Conservation (phyloP, 2,888 invertebrate species). For the Orthosia gracilis region DNA sequence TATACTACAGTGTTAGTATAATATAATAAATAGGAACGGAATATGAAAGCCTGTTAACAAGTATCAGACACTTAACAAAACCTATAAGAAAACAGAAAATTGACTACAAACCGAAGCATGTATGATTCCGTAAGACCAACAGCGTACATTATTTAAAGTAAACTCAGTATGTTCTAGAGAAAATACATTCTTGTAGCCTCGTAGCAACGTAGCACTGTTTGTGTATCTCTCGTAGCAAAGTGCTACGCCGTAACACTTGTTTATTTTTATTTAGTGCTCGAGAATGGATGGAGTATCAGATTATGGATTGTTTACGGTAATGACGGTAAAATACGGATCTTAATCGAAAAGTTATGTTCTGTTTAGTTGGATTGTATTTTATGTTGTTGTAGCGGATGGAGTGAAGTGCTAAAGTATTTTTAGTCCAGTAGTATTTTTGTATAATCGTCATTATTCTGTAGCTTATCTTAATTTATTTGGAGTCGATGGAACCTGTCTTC, state of each 20-base stretch:
- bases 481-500: background rate
- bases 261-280: constrained; percentile 54
- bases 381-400: background rate
- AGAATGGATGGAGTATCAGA: constrained; percentile 51
- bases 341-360: constrained; percentile 45
- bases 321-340: constrained; percentile 31
- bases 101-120: background rate
- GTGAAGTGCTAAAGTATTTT: background rate
- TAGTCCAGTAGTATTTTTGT: background rate
- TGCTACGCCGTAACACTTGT: constrained; percentile 47
- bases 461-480: background rate
- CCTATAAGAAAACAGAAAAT: too few species aligned
- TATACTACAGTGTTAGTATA: too few species aligned
- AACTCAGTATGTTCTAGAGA: constrained; percentile 17
- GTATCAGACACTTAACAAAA: too few species aligned
- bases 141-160: background rate
- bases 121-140: background rate
- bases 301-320: constrained; percentile 57
- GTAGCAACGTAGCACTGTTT: constrained; percentile 43
- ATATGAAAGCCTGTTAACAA: too few species aligned
- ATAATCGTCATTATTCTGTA: background rate
- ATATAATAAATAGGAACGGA: too few species aligned
- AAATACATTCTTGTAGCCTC: constrained; percentile 40
- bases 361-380: constrained; percentile 39
- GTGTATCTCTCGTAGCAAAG: constrained; percentile 54